Evolutionary conservation across 2,888 invertebrate species (phyloP), one percentile per base, ranked within the genome.

Genomic region (Thyatira batis): DNA sequence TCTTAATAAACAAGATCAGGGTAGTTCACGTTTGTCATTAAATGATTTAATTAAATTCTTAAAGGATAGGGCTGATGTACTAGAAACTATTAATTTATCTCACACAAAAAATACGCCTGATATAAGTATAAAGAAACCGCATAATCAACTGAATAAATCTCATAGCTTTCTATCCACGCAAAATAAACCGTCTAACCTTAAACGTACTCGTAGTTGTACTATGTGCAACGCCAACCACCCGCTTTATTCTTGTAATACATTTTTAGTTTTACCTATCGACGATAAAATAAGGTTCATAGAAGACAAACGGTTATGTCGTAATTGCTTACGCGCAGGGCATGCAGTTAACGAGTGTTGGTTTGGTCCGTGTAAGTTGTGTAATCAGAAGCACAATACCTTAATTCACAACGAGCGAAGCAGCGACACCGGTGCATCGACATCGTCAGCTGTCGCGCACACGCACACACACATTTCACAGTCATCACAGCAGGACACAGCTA

Each of bases 251-350:
- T 64, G 64, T 48, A 25, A 28, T 21, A 23, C 25, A 8, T 67
- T 67, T 48, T 30, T 57, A 8, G 54, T 53, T 44, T 54, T 56
- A 23, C 17, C 56, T 25, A 43, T 53, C 1, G 49, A 49, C 20
- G 63, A 61, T 23, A 62, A 49, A 44, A 8, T 53, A 33, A 57
- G 52, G 39, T 55, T 53, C 11, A 49, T 64, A 17, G 45, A 54
- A 6, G 51, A 60, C 0, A 58, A 60, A 21, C 57, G 54, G 1
- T 48, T 67, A 1, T 64, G 67, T 49, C 49, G 39, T 11, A 64
- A 64, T 52, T 64, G 64, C 17, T 45, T 67, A 25, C 64, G 67
- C 21, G 46, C 54, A 2, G 61, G 63, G 10, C 65, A 58, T 11
- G 8, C 49, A 2, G 20, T 53, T 20, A 21, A 43, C 21, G 53